phyloP scores from a whole-genome alignment of 2,113 vertebrate species.

The Thymallus thymallus region DNA sequence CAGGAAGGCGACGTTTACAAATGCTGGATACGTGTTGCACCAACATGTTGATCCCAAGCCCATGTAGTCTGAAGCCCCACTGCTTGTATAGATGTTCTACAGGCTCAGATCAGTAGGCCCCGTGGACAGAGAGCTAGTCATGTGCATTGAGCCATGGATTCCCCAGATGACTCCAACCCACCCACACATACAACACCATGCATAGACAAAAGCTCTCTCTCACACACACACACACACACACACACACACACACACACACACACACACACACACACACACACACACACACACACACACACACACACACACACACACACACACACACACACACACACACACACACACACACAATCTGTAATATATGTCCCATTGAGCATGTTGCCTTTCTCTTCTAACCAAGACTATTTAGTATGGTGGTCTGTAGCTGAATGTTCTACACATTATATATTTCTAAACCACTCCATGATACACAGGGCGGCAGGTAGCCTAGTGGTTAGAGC shows the following conservation, averaged over 20 bases:
- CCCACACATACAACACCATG: constrained; percentile 4
- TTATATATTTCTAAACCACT: background rate
- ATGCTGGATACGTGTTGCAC: too few species aligned
- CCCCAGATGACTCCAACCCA: constrained; percentile 38
- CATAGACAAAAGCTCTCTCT: background rate
- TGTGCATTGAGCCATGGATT: constrained; percentile 43
- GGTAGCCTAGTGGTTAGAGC: too few species aligned
- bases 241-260: background rate
- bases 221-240: background rate
- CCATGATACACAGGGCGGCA: too few species aligned
- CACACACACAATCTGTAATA: background rate
- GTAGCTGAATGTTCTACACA: background rate
- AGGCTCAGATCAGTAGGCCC: constrained; percentile 37
- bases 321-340: constrained; percentile 15
- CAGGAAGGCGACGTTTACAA: too few species aligned
- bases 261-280: constrained; percentile 19
- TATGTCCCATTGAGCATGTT: too few species aligned
- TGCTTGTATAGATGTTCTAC: constrained; percentile 37
- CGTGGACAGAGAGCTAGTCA: constrained; percentile 41
- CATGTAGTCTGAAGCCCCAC: constrained; percentile 15
- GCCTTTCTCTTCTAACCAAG: too few species aligned
- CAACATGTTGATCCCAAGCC: background rate
- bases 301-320: constrained; percentile 3
- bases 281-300: constrained; percentile 12
- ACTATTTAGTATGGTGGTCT: background rate